Conservation (phyloP, 1,140 invertebrate genomes). For the Pseudomyrmex flavicornis region DNA sequence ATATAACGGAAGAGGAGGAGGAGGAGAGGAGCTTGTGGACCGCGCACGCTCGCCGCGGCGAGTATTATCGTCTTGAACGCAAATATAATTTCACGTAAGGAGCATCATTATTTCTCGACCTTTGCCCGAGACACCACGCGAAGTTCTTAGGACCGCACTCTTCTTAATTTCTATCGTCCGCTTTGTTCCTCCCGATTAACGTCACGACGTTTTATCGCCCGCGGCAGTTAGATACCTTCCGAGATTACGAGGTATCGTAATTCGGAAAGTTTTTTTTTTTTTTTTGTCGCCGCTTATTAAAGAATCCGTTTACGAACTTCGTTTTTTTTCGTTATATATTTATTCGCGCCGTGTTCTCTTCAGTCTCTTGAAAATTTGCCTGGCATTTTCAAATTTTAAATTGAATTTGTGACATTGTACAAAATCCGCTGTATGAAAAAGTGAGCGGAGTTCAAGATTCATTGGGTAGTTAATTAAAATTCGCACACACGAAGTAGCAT, state of each 20-base stretch:
- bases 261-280: conserved; percentile 21
- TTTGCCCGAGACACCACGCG: conserved; percentile 30
- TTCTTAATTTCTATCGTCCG: conserved; percentile 60
- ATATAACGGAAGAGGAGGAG: conserved; percentile 1
- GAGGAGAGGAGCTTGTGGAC: neutral
- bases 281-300: conserved; percentile 22
- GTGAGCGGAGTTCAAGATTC: too few species aligned
- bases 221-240: conserved; percentile 21
- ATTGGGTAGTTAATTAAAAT: too few species aligned
- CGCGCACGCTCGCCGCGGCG: conserved; percentile 14
- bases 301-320: conserved; percentile 38
- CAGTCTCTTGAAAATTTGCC: neutral
- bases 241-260: conserved; percentile 16
- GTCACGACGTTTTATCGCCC: conserved; percentile 51
- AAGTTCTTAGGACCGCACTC: conserved; percentile 50
- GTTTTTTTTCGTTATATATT: neutral
- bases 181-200: conserved; percentile 55
- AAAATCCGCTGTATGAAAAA: too few species aligned
- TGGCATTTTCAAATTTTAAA: too few species aligned
- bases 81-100: conserved; percentile 58
- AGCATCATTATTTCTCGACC: conserved; percentile 58
- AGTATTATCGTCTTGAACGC: conserved; percentile 56
- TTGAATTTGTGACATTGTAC: too few species aligned
- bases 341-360: neutral
- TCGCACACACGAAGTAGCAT: too few species aligned